These are phyloP conservation scores for Apodemus sylvaticus DNA, from an alignment of 2,113 vertebrate genomes.

Conservation along the genomic window DNA sequence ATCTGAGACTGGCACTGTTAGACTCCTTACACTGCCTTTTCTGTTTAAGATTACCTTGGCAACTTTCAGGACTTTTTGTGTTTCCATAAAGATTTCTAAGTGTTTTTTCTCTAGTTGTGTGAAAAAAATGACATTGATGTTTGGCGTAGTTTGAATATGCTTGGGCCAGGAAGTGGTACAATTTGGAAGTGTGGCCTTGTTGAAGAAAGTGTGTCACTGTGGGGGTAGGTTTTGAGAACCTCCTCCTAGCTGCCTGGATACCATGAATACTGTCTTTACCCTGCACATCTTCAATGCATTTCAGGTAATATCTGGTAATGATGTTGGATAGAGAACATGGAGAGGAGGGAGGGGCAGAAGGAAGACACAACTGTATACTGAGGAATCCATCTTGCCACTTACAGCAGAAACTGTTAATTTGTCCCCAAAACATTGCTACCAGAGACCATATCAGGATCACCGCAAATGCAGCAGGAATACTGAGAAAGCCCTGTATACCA, in stretches of 20 bases:
- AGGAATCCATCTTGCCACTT: constrained; percentile 66
- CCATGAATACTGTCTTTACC: constrained; percentile 59
- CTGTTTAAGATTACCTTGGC: background rate
- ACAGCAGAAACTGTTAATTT: constrained; percentile 56
- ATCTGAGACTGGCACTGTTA: background rate
- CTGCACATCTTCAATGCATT: constrained; percentile 59
- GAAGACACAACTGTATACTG: constrained; percentile 33
- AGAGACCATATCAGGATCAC: constrained; percentile 49
- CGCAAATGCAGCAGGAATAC: constrained; percentile 58
- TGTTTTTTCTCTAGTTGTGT: background rate
- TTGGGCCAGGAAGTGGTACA: no score
- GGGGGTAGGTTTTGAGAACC: no score
- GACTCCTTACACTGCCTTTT: background rate
- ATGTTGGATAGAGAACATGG: background rate
- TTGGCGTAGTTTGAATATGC: background rate
- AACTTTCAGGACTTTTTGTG: background rate
- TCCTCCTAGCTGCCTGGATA: background rate
- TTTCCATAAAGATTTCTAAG: background rate
- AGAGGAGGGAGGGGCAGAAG: background rate
- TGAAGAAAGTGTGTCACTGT: no score
- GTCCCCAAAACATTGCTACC: constrained; percentile 44
- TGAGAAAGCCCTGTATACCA: constrained; percentile 67
- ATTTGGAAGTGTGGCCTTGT: no score
- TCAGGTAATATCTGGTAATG: constrained; percentile 64
- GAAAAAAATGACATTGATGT: background rate